These are phyloP conservation scores for Phycodurus eques DNA, from an alignment of 2,113 vertebrate species.

Conservation along the genomic window DNA sequence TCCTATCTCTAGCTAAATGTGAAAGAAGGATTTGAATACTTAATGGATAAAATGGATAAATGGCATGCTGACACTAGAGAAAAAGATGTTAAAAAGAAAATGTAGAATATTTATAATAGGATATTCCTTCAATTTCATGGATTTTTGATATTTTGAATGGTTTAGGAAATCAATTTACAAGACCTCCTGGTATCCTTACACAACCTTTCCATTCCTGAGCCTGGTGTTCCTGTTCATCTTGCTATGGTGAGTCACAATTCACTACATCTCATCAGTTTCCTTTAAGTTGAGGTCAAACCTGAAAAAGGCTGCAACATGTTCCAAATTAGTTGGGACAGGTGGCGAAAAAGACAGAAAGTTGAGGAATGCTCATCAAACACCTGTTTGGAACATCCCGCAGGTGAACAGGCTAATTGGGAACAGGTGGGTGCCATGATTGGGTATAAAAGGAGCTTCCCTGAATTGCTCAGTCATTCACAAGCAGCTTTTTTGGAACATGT, in stretches of 20 bases:
- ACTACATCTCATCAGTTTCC: not conserved
- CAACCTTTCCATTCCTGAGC: slow-evolving; percentile 83
- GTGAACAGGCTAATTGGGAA: no score
- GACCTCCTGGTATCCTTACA: slow-evolving; percentile 88
- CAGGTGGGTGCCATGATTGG: no score
- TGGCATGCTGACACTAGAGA: not conserved
- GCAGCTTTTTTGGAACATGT: no score
- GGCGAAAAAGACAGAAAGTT: no score
- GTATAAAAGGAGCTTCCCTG: no score
- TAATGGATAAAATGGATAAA: not conserved
- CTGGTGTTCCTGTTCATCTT: slow-evolving; percentile 86
- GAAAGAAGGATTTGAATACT: not conserved
- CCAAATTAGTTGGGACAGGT: no score
- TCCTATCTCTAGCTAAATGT: not conserved
- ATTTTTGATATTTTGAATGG: slow-evolving; percentile 24
- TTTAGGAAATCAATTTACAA: slow-evolving; percentile 86
- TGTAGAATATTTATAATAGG: not conserved
- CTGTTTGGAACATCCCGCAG: no score
- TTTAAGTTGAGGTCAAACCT: not conserved
- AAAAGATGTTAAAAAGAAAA: not conserved
- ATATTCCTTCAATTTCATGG: not conserved
- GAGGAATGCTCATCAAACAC: not conserved
- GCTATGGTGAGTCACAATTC: slow-evolving; percentile 81
- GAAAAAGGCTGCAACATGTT: not conserved
- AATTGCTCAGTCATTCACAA: no score